Conservation (phyloP, 1,140 invertebrate genomes). For the Drosophila murphyi region DNA sequence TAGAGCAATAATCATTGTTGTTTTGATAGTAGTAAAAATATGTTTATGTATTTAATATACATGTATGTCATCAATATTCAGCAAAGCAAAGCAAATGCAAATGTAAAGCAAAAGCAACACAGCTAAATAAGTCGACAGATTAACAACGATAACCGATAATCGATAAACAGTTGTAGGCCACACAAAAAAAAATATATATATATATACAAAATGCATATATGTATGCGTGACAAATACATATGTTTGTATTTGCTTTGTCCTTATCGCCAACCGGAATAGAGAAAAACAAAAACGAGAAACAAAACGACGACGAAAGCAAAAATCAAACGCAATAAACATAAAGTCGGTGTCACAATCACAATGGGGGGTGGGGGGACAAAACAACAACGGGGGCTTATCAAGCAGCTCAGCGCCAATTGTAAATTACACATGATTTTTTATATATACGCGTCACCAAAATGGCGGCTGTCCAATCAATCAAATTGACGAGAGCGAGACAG, state of each 20-base stretch:
- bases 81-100: conserved; percentile 7
- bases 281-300: background rate
- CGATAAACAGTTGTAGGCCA: conserved; percentile 19
- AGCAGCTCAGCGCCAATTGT: conserved; percentile 48
- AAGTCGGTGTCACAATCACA: conserved; percentile 17
- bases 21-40: conserved; percentile 8
- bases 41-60: conserved; percentile 6
- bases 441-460: conserved; percentile 68
- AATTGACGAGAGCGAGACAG: conserved; percentile 35
- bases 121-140: conserved; percentile 11
- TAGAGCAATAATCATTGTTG: conserved; percentile 50
- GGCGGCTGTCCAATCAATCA: conserved; percentile 73
- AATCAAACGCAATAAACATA: conserved; percentile 36
- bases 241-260: conserved; percentile 7
- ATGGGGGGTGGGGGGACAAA: conserved; percentile 35
- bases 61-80: conserved; percentile 13
- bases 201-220: too few species aligned
- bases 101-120: conserved; percentile 25
- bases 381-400: conserved; percentile 44
- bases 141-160: conserved; percentile 31
- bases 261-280: conserved; percentile 11
- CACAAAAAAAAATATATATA: conserved; percentile 5
- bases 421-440: conserved; percentile 50
- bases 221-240: background rate
- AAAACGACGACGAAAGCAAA: conserved; percentile 10